Evolutionary conservation across 2,113 vertebrate species (phyloP).

Genomic region (Cynoglossus semilaevis): DNA sequence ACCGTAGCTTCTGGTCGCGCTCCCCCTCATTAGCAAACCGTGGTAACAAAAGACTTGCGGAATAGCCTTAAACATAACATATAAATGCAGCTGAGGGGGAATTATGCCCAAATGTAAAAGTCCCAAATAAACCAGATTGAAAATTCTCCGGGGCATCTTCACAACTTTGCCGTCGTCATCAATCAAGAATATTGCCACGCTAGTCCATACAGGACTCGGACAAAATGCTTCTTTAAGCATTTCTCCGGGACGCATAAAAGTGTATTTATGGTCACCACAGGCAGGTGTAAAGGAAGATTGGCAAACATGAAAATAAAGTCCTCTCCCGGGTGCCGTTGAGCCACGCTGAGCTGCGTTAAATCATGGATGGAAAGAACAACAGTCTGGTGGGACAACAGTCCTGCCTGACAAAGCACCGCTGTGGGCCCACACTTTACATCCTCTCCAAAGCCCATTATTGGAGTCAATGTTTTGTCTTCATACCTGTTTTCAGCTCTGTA

Average conservation of each 20-base stretch:
- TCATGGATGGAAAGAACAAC: slow-evolving; percentile 67
- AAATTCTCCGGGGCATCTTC: slow-evolving; percentile 59
- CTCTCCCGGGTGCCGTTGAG: slow-evolving; percentile 69
- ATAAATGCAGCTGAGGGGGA: slow-evolving; percentile 48
- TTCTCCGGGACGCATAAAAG: slow-evolving; percentile 72
- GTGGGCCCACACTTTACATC: slow-evolving; percentile 50
- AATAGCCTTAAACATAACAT: slow-evolving; percentile 29
- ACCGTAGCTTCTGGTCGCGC: slow-evolving; percentile 8
- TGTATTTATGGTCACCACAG: slow-evolving; percentile 69
- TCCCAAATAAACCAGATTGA: slow-evolving; percentile 64
- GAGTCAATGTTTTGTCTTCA: slow-evolving; percentile 61
- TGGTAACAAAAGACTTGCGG: slow-evolving; percentile 38
- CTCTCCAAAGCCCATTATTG: slow-evolving; percentile 46
- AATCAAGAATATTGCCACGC: slow-evolving; percentile 66
- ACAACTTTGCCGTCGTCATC: slow-evolving; percentile 59
- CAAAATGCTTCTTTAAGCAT: slow-evolving; percentile 76
- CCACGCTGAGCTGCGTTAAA: slow-evolving; percentile 58
- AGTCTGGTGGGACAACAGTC: slow-evolving; percentile 52
- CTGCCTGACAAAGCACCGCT: slow-evolving; percentile 54
- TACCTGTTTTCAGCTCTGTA: slow-evolving; percentile 59
- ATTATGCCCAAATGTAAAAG: slow-evolving; percentile 62
- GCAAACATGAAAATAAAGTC: slow-evolving; percentile 74
- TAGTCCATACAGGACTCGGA: slow-evolving; percentile 57
- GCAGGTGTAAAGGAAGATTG: slow-evolving; percentile 71
- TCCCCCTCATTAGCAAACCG: slow-evolving; percentile 44